Evolutionary conservation across 2,113 vertebrate species (phyloP).

Genomic region (Meles meles): DNA sequence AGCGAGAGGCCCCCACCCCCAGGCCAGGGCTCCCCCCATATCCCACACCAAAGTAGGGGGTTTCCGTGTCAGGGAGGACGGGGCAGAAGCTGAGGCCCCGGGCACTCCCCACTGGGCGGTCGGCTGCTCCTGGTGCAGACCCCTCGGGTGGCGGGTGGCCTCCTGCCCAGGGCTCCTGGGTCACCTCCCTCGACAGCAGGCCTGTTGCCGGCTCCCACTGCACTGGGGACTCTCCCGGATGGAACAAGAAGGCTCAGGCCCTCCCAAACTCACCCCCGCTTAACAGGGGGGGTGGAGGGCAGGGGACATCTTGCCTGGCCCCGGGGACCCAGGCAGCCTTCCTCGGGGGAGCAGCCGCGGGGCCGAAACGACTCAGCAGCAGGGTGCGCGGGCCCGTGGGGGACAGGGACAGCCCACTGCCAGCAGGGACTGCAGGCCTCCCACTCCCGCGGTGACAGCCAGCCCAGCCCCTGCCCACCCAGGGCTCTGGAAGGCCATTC

Average conservation of each 20-base stretch:
- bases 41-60: neutral
- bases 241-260: neutral
- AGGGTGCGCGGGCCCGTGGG: rapidly evolving
- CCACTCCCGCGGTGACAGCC: rapidly evolving
- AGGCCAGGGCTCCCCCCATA: rapidly evolving
- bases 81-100: neutral
- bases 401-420: rapidly evolving
- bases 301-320: no score
- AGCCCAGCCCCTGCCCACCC: neutral
- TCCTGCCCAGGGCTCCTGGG: neutral
- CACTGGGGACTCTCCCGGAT: rapidly evolving
- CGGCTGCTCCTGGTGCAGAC: neutral
- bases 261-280: neutral
- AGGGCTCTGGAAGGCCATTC: neutral
- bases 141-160: neutral
- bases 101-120: neutral
- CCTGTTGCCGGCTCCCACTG: neutral
- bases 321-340: neutral
- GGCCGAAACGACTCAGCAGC: rapidly evolving
- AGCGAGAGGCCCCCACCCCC: neutral
- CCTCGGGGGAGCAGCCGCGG: neutral
- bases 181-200: no score
- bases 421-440: neutral
- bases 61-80: no score
- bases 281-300: neutral